These are phyloP conservation scores for Chlorodrepanis virens DNA, from an alignment of 2,113 vertebrate genomes.

Conservation along the genomic window DNA sequence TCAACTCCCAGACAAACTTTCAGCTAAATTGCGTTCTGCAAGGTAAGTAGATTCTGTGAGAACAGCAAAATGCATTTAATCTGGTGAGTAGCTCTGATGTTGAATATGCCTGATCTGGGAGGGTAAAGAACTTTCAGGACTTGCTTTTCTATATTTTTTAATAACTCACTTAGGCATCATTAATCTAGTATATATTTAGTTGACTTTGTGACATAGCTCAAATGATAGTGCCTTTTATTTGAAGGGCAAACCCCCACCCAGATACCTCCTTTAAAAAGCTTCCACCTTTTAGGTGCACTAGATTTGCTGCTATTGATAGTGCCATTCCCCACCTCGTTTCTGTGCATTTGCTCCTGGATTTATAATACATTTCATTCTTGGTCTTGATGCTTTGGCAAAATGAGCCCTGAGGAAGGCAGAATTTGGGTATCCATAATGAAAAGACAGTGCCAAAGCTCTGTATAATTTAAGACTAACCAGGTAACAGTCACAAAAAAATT, in stretches of 20 bases:
- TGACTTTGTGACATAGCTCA: background rate
- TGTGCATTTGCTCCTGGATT: background rate
- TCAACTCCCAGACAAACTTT: background rate
- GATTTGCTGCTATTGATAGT: background rate
- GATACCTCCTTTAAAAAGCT: background rate
- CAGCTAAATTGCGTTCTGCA: background rate
- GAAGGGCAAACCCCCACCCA: background rate
- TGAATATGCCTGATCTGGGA: background rate
- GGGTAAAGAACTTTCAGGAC: background rate
- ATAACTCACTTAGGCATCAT: background rate
- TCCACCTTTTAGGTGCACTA: background rate
- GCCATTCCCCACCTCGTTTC: background rate
- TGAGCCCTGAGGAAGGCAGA: background rate
- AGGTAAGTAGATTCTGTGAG: background rate
- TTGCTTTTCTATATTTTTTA: constrained; percentile 6
- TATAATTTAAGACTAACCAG: background rate
- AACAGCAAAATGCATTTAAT: background rate
- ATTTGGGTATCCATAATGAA: background rate
- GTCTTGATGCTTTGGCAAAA: background rate
- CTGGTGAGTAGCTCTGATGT: background rate
- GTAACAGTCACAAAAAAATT: background rate
- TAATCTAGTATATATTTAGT: constrained; percentile 3
- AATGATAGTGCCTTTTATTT: background rate
- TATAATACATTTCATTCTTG: background rate
- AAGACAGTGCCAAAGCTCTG: background rate